A percentile compares a stretch with the other conserved stretches of the same genome.
Conservation (phyloP, 2,113 vertebrate species). For the Callithrix jacchus region DNA sequence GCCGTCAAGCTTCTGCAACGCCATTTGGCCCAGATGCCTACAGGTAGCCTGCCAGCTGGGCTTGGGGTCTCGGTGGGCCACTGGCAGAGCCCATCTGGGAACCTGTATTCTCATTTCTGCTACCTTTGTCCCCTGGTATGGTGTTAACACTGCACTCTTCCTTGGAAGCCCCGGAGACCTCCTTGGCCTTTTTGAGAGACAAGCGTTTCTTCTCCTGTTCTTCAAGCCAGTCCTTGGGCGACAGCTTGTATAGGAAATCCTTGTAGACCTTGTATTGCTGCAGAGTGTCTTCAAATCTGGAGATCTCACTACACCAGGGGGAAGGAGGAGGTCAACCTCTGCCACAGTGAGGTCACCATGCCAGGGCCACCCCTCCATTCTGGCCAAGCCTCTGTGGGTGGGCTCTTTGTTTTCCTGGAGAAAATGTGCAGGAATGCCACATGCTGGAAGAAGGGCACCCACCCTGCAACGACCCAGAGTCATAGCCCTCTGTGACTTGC, state of each 20-base stretch:
- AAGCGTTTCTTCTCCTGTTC: slow-evolving; percentile 73
- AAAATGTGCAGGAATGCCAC: not conserved
- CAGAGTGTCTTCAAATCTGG: slow-evolving; percentile 86
- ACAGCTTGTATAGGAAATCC: slow-evolving; percentile 91
- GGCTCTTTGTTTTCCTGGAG: not conserved
- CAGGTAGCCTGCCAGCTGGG: not conserved
- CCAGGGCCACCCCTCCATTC: not conserved
- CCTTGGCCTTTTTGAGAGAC: not conserved
- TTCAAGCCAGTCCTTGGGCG: slow-evolving; percentile 91
- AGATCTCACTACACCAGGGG: slow-evolving; percentile 85
- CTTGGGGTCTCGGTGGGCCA: not conserved
- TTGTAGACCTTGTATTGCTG: slow-evolving; percentile 88
- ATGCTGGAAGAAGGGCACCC: not conserved
- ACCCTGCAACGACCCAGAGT: rapidly evolving
- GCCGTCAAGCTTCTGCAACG: not conserved
- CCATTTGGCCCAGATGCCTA: not conserved
- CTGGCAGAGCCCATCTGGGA: not conserved
- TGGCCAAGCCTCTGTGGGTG: not conserved
- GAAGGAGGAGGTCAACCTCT: not conserved
- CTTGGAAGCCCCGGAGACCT: not conserved
- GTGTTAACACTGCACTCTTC: rapidly evolving
- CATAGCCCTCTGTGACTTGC: not conserved
- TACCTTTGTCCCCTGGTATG: not conserved
- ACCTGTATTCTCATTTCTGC: not conserved
- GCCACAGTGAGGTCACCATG: not conserved